phyloP scores from a whole-genome alignment of 1,140 invertebrate genomes.

The Sinonovacula constricta region DNA sequence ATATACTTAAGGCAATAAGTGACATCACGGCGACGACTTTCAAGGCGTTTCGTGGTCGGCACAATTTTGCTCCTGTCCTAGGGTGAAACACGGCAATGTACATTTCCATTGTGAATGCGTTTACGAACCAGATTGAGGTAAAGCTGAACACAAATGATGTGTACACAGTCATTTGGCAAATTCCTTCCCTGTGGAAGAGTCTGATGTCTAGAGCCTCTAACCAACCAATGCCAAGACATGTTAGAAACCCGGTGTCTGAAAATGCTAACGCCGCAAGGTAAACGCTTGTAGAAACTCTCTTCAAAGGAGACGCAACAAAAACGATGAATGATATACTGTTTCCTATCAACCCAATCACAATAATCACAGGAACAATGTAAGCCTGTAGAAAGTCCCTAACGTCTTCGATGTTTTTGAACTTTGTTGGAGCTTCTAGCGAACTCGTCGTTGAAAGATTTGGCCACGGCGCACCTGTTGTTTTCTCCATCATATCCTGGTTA shows the following conservation, averaged over 20 bases:
- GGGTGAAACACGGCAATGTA: conserved; percentile 73
- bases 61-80: conserved; percentile 62
- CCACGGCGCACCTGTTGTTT: too few species aligned
- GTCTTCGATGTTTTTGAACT: background rate
- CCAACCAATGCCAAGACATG: conserved; percentile 81
- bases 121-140: conserved; percentile 76
- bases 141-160: conserved; percentile 73
- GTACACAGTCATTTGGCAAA: conserved; percentile 72
- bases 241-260: conserved; percentile 81
- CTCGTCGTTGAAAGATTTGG: too few species aligned
- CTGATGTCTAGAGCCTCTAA: conserved; percentile 79
- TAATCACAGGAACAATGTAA: conserved; percentile 81
- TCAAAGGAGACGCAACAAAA: conserved; percentile 81
- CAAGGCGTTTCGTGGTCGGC: conserved; percentile 55
- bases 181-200: conserved; percentile 63
- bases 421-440: too few species aligned
- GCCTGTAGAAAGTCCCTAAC: background rate
- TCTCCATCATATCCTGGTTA: too few species aligned
- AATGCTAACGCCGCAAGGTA: conserved; percentile 82
- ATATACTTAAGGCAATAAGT: conserved; percentile 54
- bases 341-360: conserved; percentile 80
- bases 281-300: conserved; percentile 81
- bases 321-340: conserved; percentile 82
- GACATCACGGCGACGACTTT: conserved; percentile 49
- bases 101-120: conserved; percentile 76